Percentiles rank a stretch among this genome's conserved stretches.
Conservation (phyloP, 2,113 vertebrate species). For the Damaliscus lunatus region DNA sequence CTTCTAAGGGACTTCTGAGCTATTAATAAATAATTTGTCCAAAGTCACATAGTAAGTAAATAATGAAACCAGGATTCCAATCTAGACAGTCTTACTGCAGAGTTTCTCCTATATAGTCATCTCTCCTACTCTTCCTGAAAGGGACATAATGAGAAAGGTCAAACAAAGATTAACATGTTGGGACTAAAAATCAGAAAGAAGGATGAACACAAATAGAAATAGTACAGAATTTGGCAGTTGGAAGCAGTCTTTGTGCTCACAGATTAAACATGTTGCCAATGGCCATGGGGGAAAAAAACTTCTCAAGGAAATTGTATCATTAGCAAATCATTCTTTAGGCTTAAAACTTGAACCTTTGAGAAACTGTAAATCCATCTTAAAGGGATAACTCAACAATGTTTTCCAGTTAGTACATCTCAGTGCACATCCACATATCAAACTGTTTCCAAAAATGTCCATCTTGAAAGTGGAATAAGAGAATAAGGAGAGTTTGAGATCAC, state of each 20-base stretch:
- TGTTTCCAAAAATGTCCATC: slow-evolving; percentile 12
- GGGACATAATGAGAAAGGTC: neutral
- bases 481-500: slow-evolving; percentile 30
- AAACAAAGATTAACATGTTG: slow-evolving; percentile 28
- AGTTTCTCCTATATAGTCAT: neutral
- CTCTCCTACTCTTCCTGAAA: slow-evolving; percentile 10
- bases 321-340: slow-evolving; percentile 16
- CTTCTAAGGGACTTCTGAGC: neutral
- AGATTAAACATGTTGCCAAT: slow-evolving; percentile 22
- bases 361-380: slow-evolving; percentile 33
- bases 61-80: neutral
- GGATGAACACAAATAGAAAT: slow-evolving; percentile 8
- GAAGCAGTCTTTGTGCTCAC: slow-evolving; percentile 12
- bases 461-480: neutral
- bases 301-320: neutral
- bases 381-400: slow-evolving; percentile 14
- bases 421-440: neutral
- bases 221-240: neutral
- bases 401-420: neutral
- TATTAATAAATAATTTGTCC: neutral
- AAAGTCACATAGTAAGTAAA: slow-evolving; percentile 20
- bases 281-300: neutral
- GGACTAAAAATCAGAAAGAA: slow-evolving; percentile 26
- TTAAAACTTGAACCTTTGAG: neutral
- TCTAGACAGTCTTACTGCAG: neutral